These are phyloP conservation scores for Aphelocoma coerulescens DNA, from an alignment of 2,113 vertebrate species.

Conservation along the genomic window DNA sequence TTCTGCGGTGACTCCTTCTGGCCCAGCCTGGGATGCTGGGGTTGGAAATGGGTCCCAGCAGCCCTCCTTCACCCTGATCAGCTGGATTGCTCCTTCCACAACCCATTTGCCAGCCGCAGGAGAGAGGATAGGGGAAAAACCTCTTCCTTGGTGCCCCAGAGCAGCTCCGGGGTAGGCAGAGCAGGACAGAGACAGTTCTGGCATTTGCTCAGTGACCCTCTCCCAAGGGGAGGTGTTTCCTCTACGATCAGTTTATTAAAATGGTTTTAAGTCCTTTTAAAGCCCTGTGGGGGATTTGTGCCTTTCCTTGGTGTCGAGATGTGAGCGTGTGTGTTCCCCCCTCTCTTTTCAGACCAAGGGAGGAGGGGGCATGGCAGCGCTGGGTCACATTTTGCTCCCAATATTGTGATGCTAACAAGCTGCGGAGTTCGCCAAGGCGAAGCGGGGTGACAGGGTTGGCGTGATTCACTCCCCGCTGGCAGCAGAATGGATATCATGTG, in stretches of 20 bases:
- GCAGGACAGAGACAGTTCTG: background rate
- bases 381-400: constrained; percentile 63
- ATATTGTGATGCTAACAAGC: constrained; percentile 72
- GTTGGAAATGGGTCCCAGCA: background rate
- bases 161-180: background rate
- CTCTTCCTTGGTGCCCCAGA: background rate
- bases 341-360: constrained; percentile 13
- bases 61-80: background rate
- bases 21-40: background rate
- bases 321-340: constrained; percentile 16
- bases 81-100: fast-evolving
- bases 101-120: background rate
- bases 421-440: constrained; percentile 41
- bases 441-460: background rate
- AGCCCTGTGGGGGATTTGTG: constrained; percentile 38
- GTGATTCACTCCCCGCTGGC: constrained; percentile 59
- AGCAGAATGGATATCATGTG: constrained; percentile 70
- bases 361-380: constrained; percentile 43
- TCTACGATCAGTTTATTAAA: constrained; percentile 46
- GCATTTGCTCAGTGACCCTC: background rate
- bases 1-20: background rate
- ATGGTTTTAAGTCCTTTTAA: constrained; percentile 47
- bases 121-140: background rate
- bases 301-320: background rate
- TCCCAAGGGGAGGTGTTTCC: background rate